Conservation (phyloP, 2,797 vertebrate genomes). For the Rhinichthys osculus region DNA sequence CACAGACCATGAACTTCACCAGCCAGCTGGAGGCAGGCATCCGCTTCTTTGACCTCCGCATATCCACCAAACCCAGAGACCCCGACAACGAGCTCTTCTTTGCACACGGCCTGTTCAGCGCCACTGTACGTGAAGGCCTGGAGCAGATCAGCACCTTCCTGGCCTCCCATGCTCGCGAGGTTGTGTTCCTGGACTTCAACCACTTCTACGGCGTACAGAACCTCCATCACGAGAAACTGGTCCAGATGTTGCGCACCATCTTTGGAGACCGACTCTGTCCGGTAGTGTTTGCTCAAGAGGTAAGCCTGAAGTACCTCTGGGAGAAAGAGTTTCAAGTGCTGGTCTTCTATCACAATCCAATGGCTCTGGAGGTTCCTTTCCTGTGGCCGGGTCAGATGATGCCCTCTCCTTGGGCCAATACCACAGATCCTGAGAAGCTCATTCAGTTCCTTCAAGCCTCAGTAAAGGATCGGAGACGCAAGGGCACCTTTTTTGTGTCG, state of each 20-base stretch:
- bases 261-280: constrained; percentile 97
- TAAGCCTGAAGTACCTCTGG: constrained; percentile 95
- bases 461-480: constrained; percentile 93
- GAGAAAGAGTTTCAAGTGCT: constrained; percentile 96
- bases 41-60: constrained; percentile 96
- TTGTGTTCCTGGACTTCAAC: constrained; percentile 97
- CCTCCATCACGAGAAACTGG: constrained; percentile 95
- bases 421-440: constrained; percentile 95
- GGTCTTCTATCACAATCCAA: constrained; percentile 97
- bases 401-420: constrained; percentile 97
- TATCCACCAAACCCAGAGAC: constrained; percentile 97
- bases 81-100: constrained; percentile 97
- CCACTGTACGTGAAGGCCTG: constrained; percentile 93
- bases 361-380: constrained; percentile 94
- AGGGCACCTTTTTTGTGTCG: constrained; percentile 97
- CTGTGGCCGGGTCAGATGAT: constrained; percentile 99
- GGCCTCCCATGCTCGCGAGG: constrained; percentile 87
- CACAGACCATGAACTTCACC: constrained; percentile 97
- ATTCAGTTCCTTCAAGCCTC: constrained; percentile 96
- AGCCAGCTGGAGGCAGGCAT: constrained; percentile 94
- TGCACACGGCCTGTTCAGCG: constrained; percentile 97
- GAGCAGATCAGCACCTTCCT: constrained; percentile 95
- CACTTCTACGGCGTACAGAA: constrained; percentile 99
- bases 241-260: constrained; percentile 92
- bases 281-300: constrained; percentile 95